These are phyloP conservation scores for Fukomys damarensis DNA, from an alignment of 2,113 vertebrate genomes.

Conservation along the genomic window DNA sequence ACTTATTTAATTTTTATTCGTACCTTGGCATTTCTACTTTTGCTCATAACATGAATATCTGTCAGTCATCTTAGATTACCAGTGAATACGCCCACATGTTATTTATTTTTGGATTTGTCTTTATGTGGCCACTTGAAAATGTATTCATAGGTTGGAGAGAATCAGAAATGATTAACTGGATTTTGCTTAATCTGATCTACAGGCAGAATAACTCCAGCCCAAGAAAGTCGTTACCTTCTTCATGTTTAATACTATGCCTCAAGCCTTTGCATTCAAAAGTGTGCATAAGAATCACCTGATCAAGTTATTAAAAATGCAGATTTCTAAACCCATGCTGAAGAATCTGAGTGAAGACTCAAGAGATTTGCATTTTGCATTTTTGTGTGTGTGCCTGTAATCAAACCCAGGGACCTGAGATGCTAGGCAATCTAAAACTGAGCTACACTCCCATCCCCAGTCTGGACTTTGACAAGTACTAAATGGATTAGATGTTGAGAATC, in stretches of 20 bases:
- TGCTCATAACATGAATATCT: background rate
- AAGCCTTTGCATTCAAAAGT: background rate
- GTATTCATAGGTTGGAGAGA: background rate
- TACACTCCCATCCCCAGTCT: background rate
- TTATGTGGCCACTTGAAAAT: background rate
- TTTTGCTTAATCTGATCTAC: background rate
- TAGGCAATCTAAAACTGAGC: background rate
- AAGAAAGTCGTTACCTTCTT: background rate
- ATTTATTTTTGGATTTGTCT: slow-evolving; percentile 48
- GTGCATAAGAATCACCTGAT: background rate
- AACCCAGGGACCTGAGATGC: background rate
- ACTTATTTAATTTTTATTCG: background rate
- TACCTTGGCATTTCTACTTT: background rate
- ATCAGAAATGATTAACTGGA: background rate
- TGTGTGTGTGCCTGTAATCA: background rate
- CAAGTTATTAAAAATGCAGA: slow-evolving; percentile 1
- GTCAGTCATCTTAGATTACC: background rate
- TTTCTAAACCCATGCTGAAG: background rate
- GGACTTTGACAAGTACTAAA: background rate
- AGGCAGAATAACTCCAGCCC: background rate
- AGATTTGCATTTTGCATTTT: background rate
- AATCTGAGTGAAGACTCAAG: background rate
- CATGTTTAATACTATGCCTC: background rate
- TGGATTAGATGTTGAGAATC: background rate
- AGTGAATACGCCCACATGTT: background rate